Evolutionary conservation across 1,140 invertebrate species (phyloP).

Genomic region (Cotesia chilonis): DNA sequence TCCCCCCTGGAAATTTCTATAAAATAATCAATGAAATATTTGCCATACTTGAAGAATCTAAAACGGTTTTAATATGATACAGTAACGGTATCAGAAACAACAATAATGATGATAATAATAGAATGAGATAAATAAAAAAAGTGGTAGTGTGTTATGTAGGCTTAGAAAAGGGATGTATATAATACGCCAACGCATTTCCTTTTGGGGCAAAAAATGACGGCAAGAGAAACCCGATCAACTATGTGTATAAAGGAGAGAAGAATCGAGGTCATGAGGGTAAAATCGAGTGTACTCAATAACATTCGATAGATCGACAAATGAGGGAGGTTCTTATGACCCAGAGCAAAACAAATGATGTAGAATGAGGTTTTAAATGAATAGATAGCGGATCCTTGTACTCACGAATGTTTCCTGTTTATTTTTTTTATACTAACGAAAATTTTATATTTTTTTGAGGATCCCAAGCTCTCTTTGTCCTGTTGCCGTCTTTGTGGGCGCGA

Average conservation of each 20-base stretch:
- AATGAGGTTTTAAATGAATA: slow-evolving; percentile 39
- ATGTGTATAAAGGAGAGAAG: slow-evolving; percentile 35
- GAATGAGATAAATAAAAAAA: slow-evolving; percentile 17
- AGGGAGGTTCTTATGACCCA: slow-evolving; percentile 42
- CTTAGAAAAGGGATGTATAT: not conserved
- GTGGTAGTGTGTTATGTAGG: not conserved
- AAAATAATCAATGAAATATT: too few species aligned
- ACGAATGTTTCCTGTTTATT: slow-evolving; percentile 44
- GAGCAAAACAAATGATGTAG: slow-evolving; percentile 36
- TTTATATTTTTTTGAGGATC: not conserved
- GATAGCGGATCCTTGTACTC: slow-evolving; percentile 48
- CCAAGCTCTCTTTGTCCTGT: slow-evolving; percentile 20
- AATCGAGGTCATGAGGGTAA: slow-evolving; percentile 54
- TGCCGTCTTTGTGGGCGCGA: slow-evolving; percentile 28
- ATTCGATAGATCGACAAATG: slow-evolving; percentile 45
- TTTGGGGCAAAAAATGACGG: slow-evolving; percentile 17
- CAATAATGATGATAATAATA: not conserved
- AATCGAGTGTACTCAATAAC: slow-evolving; percentile 51
- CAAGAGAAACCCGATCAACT: slow-evolving; percentile 43
- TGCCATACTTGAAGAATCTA: too few species aligned
- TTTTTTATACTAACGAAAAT: slow-evolving; percentile 22
- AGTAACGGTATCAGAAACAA: too few species aligned
- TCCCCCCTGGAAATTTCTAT: too few species aligned
- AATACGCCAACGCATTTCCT: slow-evolving; percentile 28
- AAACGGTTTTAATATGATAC: too few species aligned